Evolutionary conservation across 2,888 invertebrate species (phyloP), one percentile per base, ranked within the genome.

Genomic region (Megastigmus dorsalis): DNA sequence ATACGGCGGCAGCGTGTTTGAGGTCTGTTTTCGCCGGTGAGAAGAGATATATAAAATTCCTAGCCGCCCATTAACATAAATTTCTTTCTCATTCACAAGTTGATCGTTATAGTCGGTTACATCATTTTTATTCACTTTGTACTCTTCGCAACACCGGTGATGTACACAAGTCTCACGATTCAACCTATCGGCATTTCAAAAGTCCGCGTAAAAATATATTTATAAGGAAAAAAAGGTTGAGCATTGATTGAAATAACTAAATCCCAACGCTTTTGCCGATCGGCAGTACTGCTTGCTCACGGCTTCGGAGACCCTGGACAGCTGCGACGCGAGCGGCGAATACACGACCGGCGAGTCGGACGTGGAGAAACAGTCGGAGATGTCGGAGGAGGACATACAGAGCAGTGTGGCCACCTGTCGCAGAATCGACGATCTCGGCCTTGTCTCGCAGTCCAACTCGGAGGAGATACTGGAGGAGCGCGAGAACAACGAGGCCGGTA

Each of bases 311-410:
- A 91, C 92, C 57, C 90, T 92, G 69, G 94, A 94, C 85, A 94
- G 93, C 88, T 96, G 95, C 87, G 96, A 96, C 85, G 96, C 96
- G 0, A 96, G 96, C 73, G 95, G 95, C 13, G 96, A 96, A 88
- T 95, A 95, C 80, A 96, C 96, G 50, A 94, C 94, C 6, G 90
- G 90, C 62, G 94, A 94, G 84, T 92, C 92, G 59, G 92, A 92
- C 84, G 90, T 92, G 62, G 94, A 93, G 77, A 88, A 88, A 38
- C 92, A 92, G 59, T 94, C 95, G 0, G 90, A 93, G 77, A 92
- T 94, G 1, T 69, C 74, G 9, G 76, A 76, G 38, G 75, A 75
- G 15, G 76, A 76, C 6, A 28, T 60, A 2, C 68, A 65, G 28
- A 84, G 94, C 80, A 95, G 95, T 82, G 92, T 94, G 38, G 91